phyloP scores from a whole-genome alignment of 2,797 vertebrate species.

The Miichthys miiuy region DNA sequence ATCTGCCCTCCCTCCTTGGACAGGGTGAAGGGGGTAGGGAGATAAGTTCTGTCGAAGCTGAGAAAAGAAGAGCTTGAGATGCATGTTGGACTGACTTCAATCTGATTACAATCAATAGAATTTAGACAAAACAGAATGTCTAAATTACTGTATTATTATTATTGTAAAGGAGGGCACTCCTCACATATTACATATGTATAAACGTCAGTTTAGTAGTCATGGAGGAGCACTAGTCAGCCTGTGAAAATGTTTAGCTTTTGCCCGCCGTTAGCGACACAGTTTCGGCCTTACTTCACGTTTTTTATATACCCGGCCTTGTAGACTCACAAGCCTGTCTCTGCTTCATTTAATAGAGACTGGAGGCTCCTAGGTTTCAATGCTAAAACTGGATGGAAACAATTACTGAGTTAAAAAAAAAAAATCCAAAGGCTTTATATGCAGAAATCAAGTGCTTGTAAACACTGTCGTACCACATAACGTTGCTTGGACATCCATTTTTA shows the following conservation, averaged over 20 bases:
- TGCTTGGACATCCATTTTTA: too few relatives aligned
- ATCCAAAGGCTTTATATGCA: too few relatives aligned
- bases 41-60: background rate
- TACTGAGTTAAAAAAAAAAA: too few relatives aligned
- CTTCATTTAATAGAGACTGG: too few relatives aligned
- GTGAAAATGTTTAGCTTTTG: background rate
- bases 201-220: background rate
- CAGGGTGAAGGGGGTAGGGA: background rate
- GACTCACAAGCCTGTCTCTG: too few relatives aligned
- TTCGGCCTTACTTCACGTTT: background rate
- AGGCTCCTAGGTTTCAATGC: too few relatives aligned
- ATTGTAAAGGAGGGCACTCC: background rate
- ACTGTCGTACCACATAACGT: too few relatives aligned
- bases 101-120: background rate
- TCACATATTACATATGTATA: background rate
- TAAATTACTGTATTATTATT: background rate
- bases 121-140: constrained; percentile 1
- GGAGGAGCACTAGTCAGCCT: background rate
- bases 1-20: constrained; percentile 56
- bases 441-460: too few relatives aligned
- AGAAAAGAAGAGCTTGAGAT: constrained; percentile 9
- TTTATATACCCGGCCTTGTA: background rate
- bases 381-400: too few relatives aligned
- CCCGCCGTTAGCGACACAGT: background rate
- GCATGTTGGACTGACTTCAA: background rate